Evolutionary conservation across 2,888 invertebrate species (phyloP), one percentile per base, ranked within the genome.

Genomic region (Lysandra bellargus): DNA sequence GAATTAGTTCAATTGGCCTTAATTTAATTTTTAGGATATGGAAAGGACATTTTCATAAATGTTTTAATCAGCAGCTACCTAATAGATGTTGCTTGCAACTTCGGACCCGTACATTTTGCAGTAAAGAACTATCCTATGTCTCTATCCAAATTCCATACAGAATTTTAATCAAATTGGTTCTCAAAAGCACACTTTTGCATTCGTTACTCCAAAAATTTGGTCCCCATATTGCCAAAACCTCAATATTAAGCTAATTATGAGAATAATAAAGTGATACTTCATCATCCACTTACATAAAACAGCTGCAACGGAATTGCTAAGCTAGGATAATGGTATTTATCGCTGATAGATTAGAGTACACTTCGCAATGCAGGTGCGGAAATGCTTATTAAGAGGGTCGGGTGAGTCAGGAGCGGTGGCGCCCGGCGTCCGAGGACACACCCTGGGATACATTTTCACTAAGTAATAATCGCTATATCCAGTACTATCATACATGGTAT

Each of bases 381-480:
- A 74, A 44, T 74, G 74, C 85, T 84, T 82, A 83, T 86, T 88
- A 92, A 91, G 85, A 89, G 89, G 92, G 91, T 85, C 91, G 86
- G 82, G 85, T 92, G 92, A 92, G 86, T 92, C 92, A 92, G 69
- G 84, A 89, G 84, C 91, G 91, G 85, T 91, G 92, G 92, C 92
- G 92, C 91, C 91, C 83, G 85, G 86, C 83, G 86, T 82, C 84
- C 85, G 85, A 84, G 84, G 82, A 85, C 84, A 83, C 84, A 84
- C 84, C 73, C 84, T 79, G 84, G 86, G 83, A 85, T 85, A 87
- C 79, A 78, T 75, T 74, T 76, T 88, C 88, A 90, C 89, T 89
- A 85, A 87, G 82, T 85, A 83, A 69, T 69, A 33, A 89, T 86
- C 49, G 90, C 87, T 87, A 87, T 87, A 57, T 84, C 77, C 83